Percentiles rank a stretch among this genome's conserved stretches.
These are phyloP conservation scores for Morelia viridis DNA, from an alignment of 2,797 vertebrate genomes.

Conservation along the genomic window DNA sequence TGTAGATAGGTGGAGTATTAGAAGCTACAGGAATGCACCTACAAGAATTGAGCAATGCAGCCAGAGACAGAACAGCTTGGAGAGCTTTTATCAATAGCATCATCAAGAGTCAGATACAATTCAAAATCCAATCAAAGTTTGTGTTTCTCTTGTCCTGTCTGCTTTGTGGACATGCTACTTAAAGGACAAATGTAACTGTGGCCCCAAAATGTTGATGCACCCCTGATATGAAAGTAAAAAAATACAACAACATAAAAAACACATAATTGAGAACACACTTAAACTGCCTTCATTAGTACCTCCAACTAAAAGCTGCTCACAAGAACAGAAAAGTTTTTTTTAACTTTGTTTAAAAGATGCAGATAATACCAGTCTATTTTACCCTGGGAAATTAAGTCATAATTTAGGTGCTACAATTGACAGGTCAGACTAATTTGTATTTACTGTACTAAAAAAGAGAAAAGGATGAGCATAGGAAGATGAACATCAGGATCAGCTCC, in stretches of 20 bases:
- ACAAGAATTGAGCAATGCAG: too few relatives aligned
- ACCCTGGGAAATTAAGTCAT: neutral
- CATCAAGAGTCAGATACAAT: too few relatives aligned
- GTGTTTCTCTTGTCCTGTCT: too few relatives aligned
- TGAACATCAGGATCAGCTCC: neutral
- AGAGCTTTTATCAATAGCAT: too few relatives aligned
- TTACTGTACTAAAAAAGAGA: neutral
- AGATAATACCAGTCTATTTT: neutral
- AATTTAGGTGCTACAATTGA: neutral
- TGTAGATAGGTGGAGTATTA: too few relatives aligned
- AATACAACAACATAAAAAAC: neutral
- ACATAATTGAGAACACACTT: neutral
- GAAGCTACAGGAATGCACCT: too few relatives aligned
- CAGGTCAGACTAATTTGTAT: too few relatives aligned
- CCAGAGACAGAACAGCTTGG: too few relatives aligned
- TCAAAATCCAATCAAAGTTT: too few relatives aligned
- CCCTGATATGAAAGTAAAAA: neutral
- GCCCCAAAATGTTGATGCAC: too few relatives aligned
- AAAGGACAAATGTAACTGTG: too few relatives aligned
- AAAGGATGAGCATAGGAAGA: neutral
- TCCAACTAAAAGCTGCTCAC: neutral
- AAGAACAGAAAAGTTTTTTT: neutral
- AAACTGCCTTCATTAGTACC: neutral
- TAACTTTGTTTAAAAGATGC: neutral
- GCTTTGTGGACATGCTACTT: too few relatives aligned